Conservation (phyloP, 1,140 invertebrate genomes). For the Himalopsyche phryganea region DNA sequence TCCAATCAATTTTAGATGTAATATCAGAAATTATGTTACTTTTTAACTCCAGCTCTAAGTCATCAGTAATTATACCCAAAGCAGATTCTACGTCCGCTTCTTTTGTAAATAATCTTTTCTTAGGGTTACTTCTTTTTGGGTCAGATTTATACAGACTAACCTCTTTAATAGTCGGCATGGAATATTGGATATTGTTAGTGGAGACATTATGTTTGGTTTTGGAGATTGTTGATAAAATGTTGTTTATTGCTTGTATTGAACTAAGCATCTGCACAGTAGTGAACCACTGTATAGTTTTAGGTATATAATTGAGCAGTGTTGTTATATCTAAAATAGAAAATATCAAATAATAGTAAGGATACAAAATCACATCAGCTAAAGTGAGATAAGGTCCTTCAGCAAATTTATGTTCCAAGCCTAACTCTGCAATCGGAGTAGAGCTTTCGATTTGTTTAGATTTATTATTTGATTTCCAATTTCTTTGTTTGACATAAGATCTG, state of each 20-base stretch:
- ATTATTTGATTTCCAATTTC: constrained; percentile 50
- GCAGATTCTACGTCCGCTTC: constrained; percentile 70
- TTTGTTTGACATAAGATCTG: constrained; percentile 40
- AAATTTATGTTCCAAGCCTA: constrained; percentile 66
- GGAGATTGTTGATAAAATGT: constrained; percentile 22
- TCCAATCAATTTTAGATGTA: constrained; percentile 56
- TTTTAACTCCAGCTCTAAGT: constrained; percentile 41
- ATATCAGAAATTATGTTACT: constrained; percentile 12
- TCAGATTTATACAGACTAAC: constrained; percentile 78
- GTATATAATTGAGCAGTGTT: constrained; percentile 55
- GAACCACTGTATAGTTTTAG: constrained; percentile 68
- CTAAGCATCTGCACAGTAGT: constrained; percentile 45
- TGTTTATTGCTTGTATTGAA: constrained; percentile 39
- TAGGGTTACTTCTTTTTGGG: constrained; percentile 70
- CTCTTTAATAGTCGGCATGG: constrained; percentile 45
- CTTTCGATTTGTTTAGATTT: constrained; percentile 40
- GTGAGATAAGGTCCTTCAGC: constrained; percentile 82
- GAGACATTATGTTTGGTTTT: constrained; percentile 16
- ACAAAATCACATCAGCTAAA: constrained; percentile 79
- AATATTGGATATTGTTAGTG: constrained; percentile 1
- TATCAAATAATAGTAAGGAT: constrained; percentile 67
- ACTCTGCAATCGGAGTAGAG: constrained; percentile 49
- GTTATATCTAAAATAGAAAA: constrained; percentile 51
- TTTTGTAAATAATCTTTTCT: constrained; percentile 68
- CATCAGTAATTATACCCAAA: constrained; percentile 43